Base-by-base conservation (phyloP, 1,140 invertebrate species). In the Cydia fagiglandana region DNA sequence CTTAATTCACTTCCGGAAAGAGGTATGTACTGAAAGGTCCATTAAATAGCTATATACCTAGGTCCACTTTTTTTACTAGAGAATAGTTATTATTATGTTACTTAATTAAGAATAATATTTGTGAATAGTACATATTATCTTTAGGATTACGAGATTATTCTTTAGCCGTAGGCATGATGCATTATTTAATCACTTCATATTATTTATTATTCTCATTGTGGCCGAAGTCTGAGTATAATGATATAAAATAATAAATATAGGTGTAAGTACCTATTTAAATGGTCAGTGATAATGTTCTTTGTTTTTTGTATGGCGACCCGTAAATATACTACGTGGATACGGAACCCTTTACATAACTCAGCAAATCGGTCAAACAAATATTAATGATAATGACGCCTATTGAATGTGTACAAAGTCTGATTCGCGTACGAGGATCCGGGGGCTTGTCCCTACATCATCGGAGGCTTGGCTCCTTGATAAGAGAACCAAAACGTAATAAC, bases 401-500 rank as follows among this genome's bases (percentile, higher is more conserved):
- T 34, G 38, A 24, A 17, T 38, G 30, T 34, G 66, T 6, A 38
- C 66, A 70, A 70, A 70, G 66, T 70, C 66, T 70, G 66, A 20
- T 17, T 12, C 34, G 34, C 66, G 66, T 70, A 70, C 9, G 30
- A 70, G 66, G 66, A 45, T 70, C 66, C 66, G 66, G 66, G 66
- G 66, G 66, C 66, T 41, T 70, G 66, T 70, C 66, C 66, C 66
- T 70, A 41, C 66, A 70, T 70, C 66, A 70, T 70, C 38, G 34
- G 66, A 70, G 66, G 66, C 66, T 70, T 70, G 66, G 66, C 66
- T 20, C 7, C 15, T 70, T 70, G 66, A 70, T 70, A 70, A 70
- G 66, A 38, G 30, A 70, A 70, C 45, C 66, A 17, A 41, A 70
- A 41, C 66, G 66, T 70, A 70, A 70, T 70, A 70, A 70, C 66